A percentile compares a stretch with the other conserved stretches of the same genome.
phyloP scores from a whole-genome alignment of 2,888 invertebrate species.

The Drosophila atripex region DNA sequence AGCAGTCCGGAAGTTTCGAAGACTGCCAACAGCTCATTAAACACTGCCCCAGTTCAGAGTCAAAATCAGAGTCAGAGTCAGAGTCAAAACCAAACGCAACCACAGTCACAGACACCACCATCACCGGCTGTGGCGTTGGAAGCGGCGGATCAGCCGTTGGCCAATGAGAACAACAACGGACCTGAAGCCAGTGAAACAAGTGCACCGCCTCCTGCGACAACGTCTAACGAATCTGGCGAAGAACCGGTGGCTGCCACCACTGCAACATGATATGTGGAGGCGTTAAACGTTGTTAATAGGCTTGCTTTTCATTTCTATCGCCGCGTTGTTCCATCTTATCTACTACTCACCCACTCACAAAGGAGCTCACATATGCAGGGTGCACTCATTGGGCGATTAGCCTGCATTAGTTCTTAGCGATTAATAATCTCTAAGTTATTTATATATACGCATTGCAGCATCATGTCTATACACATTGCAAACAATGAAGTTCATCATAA shows the following conservation, averaged over 20 bases:
- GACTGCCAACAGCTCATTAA: conserved; percentile 27
- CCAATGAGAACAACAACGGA: conserved; percentile 76
- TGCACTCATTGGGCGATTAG: conserved; percentile 38
- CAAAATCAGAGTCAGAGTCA: conserved; percentile 43
- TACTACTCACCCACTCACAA: conserved; percentile 35
- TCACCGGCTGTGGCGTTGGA: conserved; percentile 16
- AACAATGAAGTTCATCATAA: conserved; percentile 40
- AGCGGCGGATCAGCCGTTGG: conserved; percentile 33
- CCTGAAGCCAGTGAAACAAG: conserved; percentile 57
- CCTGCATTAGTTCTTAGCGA: conserved; percentile 68
- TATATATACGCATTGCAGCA: conserved; percentile 57
- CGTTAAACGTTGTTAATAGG: conserved; percentile 66
- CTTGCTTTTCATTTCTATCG: conserved; percentile 46
- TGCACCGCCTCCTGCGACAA: conserved; percentile 35
- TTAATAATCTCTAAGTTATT: conserved; percentile 76
- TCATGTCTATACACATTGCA: conserved; percentile 54
- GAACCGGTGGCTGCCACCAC: conserved; percentile 52
- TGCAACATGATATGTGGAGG: conserved; percentile 75
- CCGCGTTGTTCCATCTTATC: conserved; percentile 34
- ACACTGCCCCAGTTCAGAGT: conserved; percentile 39
- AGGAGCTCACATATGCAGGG: conserved; percentile 26
- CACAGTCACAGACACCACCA: conserved; percentile 13
- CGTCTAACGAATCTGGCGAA: conserved; percentile 53
- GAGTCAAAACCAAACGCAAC: conserved; percentile 43
- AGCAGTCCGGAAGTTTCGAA: conserved; percentile 45